These are phyloP conservation scores for Carcinoscorpius rotundicauda DNA, from an alignment of 1,140 invertebrate species.

Conservation along the genomic window DNA sequence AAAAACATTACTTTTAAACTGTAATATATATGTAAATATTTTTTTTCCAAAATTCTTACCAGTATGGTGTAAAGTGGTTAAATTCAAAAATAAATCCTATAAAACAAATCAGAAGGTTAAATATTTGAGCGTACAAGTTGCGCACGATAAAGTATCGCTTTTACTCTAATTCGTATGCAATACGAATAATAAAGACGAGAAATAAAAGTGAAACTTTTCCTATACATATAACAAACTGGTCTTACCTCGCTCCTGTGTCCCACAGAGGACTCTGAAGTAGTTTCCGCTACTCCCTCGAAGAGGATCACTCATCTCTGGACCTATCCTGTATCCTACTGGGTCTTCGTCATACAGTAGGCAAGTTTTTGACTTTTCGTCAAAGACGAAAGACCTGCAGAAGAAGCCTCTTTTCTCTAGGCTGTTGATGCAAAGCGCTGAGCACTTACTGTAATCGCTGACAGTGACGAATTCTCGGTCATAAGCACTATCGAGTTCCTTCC, in stretches of 20 bases:
- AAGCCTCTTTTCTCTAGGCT: constrained; percentile 24
- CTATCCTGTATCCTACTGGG: constrained; percentile 18
- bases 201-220: neutral
- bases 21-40: no score
- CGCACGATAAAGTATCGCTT: constrained; percentile 2
- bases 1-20: no score
- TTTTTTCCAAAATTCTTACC: no score
- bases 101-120: neutral
- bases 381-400: constrained; percentile 54
- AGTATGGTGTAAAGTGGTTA: neutral
- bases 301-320: constrained; percentile 43
- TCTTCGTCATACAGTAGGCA: constrained; percentile 81
- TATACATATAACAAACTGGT: neutral
- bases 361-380: constrained; percentile 66
- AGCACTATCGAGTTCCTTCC: constrained; percentile 24
- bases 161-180: no score
- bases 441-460: constrained; percentile 23
- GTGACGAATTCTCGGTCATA: constrained; percentile 23
- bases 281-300: constrained; percentile 24
- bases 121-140: neutral
- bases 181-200: neutral
- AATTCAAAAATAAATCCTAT: neutral
- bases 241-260: constrained; percentile 28
- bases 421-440: constrained; percentile 22
- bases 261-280: constrained; percentile 24